Conservation (phyloP, 2,797 vertebrate species). For the Enteromius afrohamiltoni region DNA sequence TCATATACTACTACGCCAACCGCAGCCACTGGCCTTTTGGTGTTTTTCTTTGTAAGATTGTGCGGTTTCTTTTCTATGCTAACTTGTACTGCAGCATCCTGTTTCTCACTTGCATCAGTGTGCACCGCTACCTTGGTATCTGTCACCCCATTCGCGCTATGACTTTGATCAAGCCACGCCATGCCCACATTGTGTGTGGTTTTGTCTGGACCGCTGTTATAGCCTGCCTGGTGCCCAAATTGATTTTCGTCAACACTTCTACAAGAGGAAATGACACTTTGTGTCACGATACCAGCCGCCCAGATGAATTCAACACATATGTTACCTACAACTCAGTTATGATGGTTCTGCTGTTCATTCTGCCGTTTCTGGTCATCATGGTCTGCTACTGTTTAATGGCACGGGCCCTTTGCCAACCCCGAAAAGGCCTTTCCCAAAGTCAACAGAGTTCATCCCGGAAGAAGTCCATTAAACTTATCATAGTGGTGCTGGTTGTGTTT, state of each 20-base stretch:
- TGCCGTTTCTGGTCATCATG: constrained; percentile 87
- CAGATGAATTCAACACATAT: constrained; percentile 82
- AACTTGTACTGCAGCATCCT: constrained; percentile 97
- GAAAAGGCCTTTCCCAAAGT: constrained; percentile 66
- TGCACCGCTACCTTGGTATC: constrained; percentile 91
- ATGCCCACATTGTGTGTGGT: constrained; percentile 81
- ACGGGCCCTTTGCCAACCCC: constrained; percentile 77
- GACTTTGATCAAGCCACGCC: constrained; percentile 77
- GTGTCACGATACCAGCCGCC: constrained; percentile 92
- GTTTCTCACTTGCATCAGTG: constrained; percentile 92
- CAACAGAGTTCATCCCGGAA: constrained; percentile 70
- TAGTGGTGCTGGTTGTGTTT: constrained; percentile 86
- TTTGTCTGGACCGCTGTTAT: constrained; percentile 81
- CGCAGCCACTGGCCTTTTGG: constrained; percentile 93
- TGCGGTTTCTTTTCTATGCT: constrained; percentile 91
- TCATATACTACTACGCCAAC: constrained; percentile 92
- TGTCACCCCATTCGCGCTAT: constrained; percentile 89
- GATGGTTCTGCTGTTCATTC: constrained; percentile 88
- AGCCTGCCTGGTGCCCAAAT: constrained; percentile 86
- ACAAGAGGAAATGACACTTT: constrained; percentile 80
- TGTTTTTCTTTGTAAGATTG: constrained; percentile 81
- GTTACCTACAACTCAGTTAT: constrained; percentile 87
- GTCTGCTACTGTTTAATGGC: constrained; percentile 91
- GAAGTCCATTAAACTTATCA: constrained; percentile 87
- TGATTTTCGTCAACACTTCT: constrained; percentile 90